Conservation (phyloP, 2,797 vertebrate genomes). For the Florisuga fusca region DNA sequence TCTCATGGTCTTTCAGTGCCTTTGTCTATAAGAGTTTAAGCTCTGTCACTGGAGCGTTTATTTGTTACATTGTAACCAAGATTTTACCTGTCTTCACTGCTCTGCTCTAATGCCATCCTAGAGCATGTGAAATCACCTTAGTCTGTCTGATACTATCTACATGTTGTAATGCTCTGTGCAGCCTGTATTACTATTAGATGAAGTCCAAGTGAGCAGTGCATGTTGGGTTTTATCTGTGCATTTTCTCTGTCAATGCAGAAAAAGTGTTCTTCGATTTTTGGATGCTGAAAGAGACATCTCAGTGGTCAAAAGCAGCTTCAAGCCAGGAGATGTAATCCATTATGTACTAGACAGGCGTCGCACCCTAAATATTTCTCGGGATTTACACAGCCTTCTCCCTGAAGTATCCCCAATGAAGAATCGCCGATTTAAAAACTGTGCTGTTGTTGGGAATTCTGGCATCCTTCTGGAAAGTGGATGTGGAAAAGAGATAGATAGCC, state of each 20-base stretch:
- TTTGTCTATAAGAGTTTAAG: neutral
- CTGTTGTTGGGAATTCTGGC: constrained; percentile 91
- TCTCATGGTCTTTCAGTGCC: neutral
- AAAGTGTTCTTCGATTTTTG: constrained; percentile 88
- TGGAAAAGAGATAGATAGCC: constrained; percentile 89
- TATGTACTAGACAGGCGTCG: constrained; percentile 87
- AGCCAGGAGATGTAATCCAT: constrained; percentile 88
- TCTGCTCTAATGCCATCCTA: neutral
- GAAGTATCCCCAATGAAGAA: constrained; percentile 90
- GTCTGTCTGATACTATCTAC: neutral
- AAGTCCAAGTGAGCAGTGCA: fast-evolving
- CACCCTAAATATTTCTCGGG: constrained; percentile 86
- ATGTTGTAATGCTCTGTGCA: neutral
- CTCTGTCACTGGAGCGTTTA: neutral
- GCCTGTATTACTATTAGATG: neutral
- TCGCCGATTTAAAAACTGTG: constrained; percentile 86
- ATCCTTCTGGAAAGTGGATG: constrained; percentile 87
- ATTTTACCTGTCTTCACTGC: neutral
- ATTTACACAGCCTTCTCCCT: constrained; percentile 87
- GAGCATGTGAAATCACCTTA: neutral
- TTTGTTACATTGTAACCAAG: neutral
- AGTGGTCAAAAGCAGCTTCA: constrained; percentile 89
- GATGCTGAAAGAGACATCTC: constrained; percentile 90
- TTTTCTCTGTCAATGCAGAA: constrained; percentile 75
- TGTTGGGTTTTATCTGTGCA: neutral